Percentiles rank a stretch among this genome's conserved stretches.
These are phyloP conservation scores for Mycetomoellerius zeteki DNA, from an alignment of 1,140 invertebrate genomes.

Conservation along the genomic window DNA sequence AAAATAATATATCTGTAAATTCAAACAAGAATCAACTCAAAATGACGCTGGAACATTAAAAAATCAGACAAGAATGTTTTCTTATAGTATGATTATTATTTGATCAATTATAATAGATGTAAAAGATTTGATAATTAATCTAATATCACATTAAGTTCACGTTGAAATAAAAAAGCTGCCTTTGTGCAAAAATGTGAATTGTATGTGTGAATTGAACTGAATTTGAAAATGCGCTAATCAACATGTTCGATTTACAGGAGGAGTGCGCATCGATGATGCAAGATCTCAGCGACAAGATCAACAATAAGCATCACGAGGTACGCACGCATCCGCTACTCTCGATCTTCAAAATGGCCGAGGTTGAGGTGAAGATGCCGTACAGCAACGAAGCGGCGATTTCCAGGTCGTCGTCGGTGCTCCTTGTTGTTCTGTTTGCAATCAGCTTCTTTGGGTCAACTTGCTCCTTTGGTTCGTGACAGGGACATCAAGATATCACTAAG, in stretches of 20 bases:
- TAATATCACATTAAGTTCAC: not conserved
- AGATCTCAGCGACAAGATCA: constrained; percentile 93
- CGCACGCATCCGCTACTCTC: constrained; percentile 94
- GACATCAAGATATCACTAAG: constrained; percentile 9
- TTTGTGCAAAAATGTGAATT: too few species aligned
- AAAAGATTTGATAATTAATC: not conserved
- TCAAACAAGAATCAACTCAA: not conserved
- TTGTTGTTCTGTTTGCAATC: constrained; percentile 73
- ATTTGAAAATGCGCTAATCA: not conserved
- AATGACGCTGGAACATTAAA: not conserved
- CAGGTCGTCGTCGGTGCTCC: constrained; percentile 63
- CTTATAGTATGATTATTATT: not conserved
- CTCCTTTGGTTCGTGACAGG: constrained; percentile 71
- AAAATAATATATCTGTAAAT: not conserved
- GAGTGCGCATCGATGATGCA: constrained; percentile 94
- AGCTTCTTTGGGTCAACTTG: constrained; percentile 67
- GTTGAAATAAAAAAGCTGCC: not conserved
- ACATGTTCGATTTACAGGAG: constrained; percentile 89
- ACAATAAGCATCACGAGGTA: constrained; percentile 93
- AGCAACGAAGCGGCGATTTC: constrained; percentile 75
- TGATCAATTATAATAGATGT: not conserved
- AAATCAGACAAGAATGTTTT: not conserved
- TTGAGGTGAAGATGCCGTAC: constrained; percentile 89
- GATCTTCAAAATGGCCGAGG: constrained; percentile 97
- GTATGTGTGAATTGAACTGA: not conserved